Conservation (phyloP, 2,113 vertebrate genomes). For the Percopsis transmontana region DNA sequence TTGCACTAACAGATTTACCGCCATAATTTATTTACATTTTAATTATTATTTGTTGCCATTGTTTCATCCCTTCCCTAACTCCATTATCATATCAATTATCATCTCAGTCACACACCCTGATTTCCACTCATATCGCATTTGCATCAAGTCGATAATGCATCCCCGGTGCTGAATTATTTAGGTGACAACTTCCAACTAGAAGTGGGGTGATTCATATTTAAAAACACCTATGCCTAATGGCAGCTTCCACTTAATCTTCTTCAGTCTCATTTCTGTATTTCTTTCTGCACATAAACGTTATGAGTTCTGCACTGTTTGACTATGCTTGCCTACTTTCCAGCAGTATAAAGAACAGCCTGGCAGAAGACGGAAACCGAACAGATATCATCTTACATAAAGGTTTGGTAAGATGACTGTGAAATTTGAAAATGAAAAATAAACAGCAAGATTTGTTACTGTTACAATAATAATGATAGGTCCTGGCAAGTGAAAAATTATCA, state of each 20-base stretch:
- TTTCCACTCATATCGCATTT: slow-evolving; percentile 77
- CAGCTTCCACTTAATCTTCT: slow-evolving; percentile 61
- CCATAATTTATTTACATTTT: slow-evolving; percentile 77
- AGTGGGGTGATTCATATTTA: slow-evolving; percentile 76
- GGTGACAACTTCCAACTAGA: slow-evolving; percentile 73
- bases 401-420: too few species aligned
- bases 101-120: slow-evolving; percentile 74
- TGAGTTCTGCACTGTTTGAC: not conserved
- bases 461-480: too few species aligned
- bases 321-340: too few species aligned
- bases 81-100: slow-evolving; percentile 82
- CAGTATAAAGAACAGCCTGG: too few species aligned
- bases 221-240: slow-evolving; percentile 78
- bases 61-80: slow-evolving; percentile 59
- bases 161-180: slow-evolving; percentile 76
- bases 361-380: too few species aligned
- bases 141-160: slow-evolving; percentile 79
- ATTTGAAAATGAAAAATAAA: not conserved
- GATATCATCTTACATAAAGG: too few species aligned
- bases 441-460: not conserved
- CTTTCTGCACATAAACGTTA: slow-evolving; percentile 19
- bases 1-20: slow-evolving; percentile 73
- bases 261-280: slow-evolving; percentile 21
- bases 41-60: slow-evolving; percentile 77
- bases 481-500: slow-evolving; percentile 23